A percentile compares a stretch with the other conserved stretches of the same genome.
phyloP scores from a whole-genome alignment of 2,113 vertebrate genomes.

The Tiliqua scincoides region DNA sequence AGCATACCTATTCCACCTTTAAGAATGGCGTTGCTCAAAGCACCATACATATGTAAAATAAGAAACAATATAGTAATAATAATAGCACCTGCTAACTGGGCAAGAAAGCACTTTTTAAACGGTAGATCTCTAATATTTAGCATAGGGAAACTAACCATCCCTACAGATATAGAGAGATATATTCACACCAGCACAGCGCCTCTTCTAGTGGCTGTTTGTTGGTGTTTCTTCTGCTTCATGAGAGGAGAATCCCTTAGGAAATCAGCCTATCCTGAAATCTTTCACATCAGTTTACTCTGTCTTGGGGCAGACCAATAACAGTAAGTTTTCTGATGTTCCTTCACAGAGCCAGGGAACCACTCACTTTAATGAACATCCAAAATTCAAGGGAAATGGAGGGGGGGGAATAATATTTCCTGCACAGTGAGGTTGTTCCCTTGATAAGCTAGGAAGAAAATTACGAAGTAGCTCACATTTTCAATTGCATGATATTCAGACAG shows the following conservation, averaged over 20 bases:
- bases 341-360: background rate
- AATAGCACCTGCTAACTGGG: no score
- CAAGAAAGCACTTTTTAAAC: no score
- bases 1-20: background rate
- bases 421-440: background rate
- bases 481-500: background rate
- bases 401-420: background rate
- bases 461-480: background rate
- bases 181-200: no score
- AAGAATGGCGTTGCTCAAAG: no score
- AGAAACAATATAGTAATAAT: no score
- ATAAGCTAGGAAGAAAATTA: background rate
- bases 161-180: no score
- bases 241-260: no score
- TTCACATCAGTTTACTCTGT: background rate
- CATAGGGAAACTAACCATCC: no score
- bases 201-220: no score
- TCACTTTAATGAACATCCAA: background rate
- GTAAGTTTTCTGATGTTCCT: background rate
- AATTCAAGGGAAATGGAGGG: background rate
- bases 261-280: background rate
- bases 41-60: no score
- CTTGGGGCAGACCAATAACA: background rate
- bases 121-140: no score
- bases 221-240: no score